Conservation (phyloP, 2,797 vertebrate genomes). For the Sorex maritimensis region DNA sequence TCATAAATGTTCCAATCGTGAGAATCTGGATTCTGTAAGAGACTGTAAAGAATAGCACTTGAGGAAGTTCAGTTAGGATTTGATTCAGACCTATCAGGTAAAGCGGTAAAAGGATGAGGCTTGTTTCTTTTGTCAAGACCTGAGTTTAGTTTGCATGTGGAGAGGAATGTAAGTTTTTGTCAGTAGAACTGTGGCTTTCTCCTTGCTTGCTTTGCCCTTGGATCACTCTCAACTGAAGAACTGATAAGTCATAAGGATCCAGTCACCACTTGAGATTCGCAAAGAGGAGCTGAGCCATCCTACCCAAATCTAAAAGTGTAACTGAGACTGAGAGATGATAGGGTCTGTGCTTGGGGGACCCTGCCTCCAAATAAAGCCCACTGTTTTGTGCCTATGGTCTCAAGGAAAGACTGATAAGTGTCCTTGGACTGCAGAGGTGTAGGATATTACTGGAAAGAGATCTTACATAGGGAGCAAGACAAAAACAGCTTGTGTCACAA, state of each 20-base stretch:
- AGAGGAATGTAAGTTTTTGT: conserved; percentile 20
- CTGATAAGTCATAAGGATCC: not conserved
- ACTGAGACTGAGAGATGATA: not conserved
- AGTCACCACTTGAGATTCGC: not conserved
- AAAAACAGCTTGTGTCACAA: too few relatives aligned
- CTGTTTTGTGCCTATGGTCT: too few relatives aligned
- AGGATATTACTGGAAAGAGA: too few relatives aligned
- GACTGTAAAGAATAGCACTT: too few relatives aligned
- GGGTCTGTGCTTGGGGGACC: too few relatives aligned
- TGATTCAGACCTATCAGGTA: not conserved
- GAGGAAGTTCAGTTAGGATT: too few relatives aligned
- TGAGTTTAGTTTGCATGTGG: conserved; percentile 10
- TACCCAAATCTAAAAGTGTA: not conserved
- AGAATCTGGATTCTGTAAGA: too few relatives aligned
- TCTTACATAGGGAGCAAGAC: too few relatives aligned
- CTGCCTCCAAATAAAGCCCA: too few relatives aligned
- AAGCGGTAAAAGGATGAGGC: conserved; percentile 20
- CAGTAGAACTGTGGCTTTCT: not conserved
- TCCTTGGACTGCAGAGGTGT: too few relatives aligned
- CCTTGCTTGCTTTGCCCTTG: conserved; percentile 28
- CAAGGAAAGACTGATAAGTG: too few relatives aligned
- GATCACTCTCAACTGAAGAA: not conserved
- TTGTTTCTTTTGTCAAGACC: not conserved
- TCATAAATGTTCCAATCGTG: too few relatives aligned
- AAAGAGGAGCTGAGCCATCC: not conserved